Base-by-base conservation (phyloP, 2,113 vertebrate species). In the Vidua macroura region DNA sequence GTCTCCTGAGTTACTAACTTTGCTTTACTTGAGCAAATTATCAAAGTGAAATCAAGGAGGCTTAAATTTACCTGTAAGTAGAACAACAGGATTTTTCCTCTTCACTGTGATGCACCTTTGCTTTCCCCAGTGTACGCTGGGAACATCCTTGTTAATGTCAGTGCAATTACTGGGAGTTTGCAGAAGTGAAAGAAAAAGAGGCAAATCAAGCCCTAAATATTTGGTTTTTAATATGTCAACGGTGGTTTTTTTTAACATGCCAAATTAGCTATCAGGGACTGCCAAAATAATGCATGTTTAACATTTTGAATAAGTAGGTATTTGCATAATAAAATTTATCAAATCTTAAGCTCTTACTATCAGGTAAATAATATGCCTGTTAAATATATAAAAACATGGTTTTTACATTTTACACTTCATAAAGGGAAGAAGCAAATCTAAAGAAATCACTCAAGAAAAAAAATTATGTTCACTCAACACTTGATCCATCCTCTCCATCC, bases 301-400 rank as follows among this genome's bases (percentile, higher is more conserved):
- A 92, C 58, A 91, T 63, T 93, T 90, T 90, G 72, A 92, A 35
- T 93, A 81, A 95, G 87, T 59, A 92, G 92, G 19, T 89, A 88
- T 96, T 96, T 96, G 76, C 77, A 84, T 97, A 94, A 92, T 94
- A 94, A 96, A 96, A 83, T 67, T 21, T 91, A 96, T 86, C 21
- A 89, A 92, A 96, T 92, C 79, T 83, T 73, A 95, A 90, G 53
- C 66, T 89, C 44, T 80, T 94, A 62, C 43, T 84, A 79, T 95
- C 91, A 89, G 83, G 93, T 86, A 97, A 95, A 92, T 77, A 95
- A 66, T 79, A 83, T 59, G 59, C 88, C 89, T 95, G 75, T 81
- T 96, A 85, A 92, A 94, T 90, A 90, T 86, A 95, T 94, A 60
- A 95, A 92, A 78, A 69, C 46, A 39, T 43, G 15, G 1, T 16